Base-by-base conservation (phyloP, 1,140 invertebrate species). In the Holotrichia oblita region DNA sequence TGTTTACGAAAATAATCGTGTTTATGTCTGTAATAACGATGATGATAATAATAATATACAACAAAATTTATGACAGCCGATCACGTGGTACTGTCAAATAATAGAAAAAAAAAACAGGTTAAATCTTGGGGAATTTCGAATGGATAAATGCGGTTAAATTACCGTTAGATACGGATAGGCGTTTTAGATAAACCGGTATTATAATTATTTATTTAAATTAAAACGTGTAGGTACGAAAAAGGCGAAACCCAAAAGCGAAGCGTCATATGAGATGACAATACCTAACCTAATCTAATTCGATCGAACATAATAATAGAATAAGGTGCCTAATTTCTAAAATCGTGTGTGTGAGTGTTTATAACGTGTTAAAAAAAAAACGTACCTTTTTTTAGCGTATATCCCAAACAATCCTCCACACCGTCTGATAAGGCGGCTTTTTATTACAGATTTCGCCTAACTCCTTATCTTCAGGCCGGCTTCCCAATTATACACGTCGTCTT, bases 51-150 rank as follows among this genome's bases (percentile, higher is more conserved):
- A 10, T 48, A 48, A 48, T 17, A 1, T 10, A 7, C 61, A 69
- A 12, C 14, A 12, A 69, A 10, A 12, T 22, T 27, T n/a, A n/a
- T 69, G 61, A 69, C 61, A 69, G 61, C n/a, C 61, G 22, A 69
- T 69, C 61, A 69, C 61, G 61, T 69, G 61, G 20, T 69, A 20
- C 61, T 69, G 61, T 69, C 61, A 69, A 69, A 69, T 64, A 64
- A 64, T 20, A 8, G 8, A 17, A 17, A 55, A 55, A 55, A 20
- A 69, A 22, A 64, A 7, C 17, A 64, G 61, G 61, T 69, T 69
- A 69, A 69, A 27, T 14, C 2, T 55, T 17, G 17, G 22, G 17
- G 61, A 14, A 34, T 22, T 69, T 69, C 61, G 61, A 55, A 55
- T 55, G 48, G 17, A 55, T 55, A 55, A 6, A 48, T 48, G 17